A percentile compares a stretch with the other conserved stretches of the same genome.
Conservation (phyloP, 2,888 invertebrate species). For the Apoda limacodes region DNA sequence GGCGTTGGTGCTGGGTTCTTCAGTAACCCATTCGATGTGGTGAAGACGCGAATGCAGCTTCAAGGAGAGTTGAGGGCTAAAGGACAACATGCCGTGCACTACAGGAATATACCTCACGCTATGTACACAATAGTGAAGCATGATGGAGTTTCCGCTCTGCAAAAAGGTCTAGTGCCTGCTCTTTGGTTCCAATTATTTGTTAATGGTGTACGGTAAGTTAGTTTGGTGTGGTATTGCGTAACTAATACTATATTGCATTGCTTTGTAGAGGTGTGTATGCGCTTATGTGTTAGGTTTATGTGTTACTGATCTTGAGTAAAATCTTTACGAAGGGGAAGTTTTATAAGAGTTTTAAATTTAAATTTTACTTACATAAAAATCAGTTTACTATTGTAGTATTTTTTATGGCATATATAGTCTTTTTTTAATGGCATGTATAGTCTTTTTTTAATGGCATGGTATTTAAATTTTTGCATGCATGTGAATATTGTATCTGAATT, state of each 20-base stretch:
- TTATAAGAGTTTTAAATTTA: not conserved
- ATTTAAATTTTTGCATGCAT: no score
- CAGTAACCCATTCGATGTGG: constrained; percentile 90
- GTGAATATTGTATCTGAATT: no score
- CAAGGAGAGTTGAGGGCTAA: constrained; percentile 82
- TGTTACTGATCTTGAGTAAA: no score
- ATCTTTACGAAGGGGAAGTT: not conserved
- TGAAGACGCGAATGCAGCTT: constrained; percentile 90
- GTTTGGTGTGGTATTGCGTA: constrained; percentile 1
- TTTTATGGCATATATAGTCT: no score
- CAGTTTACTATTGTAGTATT: not conserved
- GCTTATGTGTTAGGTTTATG: no score
- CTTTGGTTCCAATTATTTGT: constrained; percentile 82
- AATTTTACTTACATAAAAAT: not conserved
- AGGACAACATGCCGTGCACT: constrained; percentile 71
- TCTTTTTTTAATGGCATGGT: no score
- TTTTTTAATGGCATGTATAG: no score
- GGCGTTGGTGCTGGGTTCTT: constrained; percentile 84
- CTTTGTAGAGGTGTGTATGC: no score
- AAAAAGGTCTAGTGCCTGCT: constrained; percentile 85
- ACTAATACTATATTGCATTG: not conserved
- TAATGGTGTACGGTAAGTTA: constrained; percentile 67
- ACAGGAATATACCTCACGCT: constrained; percentile 85
- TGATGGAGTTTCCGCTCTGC: constrained; percentile 81
- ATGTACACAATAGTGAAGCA: constrained; percentile 78